Base-by-base conservation (phyloP, 2,888 invertebrate genomes). In the Agrochola macilenta region DNA sequence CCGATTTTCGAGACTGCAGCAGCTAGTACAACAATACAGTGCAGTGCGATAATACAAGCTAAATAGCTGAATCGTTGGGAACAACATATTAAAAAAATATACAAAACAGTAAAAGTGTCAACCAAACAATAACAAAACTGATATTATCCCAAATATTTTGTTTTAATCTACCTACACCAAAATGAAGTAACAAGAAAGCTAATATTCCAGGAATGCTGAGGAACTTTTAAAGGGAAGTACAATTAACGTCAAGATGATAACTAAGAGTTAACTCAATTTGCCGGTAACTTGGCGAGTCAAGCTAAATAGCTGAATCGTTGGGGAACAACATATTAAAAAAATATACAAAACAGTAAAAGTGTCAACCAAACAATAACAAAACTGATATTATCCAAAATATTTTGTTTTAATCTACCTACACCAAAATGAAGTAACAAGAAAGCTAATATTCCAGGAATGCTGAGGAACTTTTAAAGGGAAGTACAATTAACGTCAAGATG, bases 201-300 rank as follows among this genome's bases (percentile, higher is more conserved):
- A 71, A 68, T 66, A 63, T 77, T 74, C 26, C 26, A 76, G 54
- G 30, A 86, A 84, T 69, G 73, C 49, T 64, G 20, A 78, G 77
- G 30, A 63, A 82, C 73, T 86, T 69, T 58, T 46, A 73, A 78
- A 79, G 61, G 60, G 72, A 64, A 81, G 76, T 46, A 61, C 64
- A 78, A 77, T 85, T 85, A 83, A 76, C 72, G 64, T 75, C 65
- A 76, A 77, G 74, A 65, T 54, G 75, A 58, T 74, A 72, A 71
- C 57, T 73, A 75, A 63, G 43, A 70, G 57, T 63, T 54, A 88
- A 87, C 71, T 88, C 78, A 81, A 88, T 85, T 88, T 79, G 43
- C 61, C 58, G 35, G 49, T 66, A 69, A 70, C 74, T 79, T 74
- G 9, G 35, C 26, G 68, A 82, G 69, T 61, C 14, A 46, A 12